Evolutionary conservation across 2,888 invertebrate species (phyloP).

Genomic region (Anagyrus pseudococci): DNA sequence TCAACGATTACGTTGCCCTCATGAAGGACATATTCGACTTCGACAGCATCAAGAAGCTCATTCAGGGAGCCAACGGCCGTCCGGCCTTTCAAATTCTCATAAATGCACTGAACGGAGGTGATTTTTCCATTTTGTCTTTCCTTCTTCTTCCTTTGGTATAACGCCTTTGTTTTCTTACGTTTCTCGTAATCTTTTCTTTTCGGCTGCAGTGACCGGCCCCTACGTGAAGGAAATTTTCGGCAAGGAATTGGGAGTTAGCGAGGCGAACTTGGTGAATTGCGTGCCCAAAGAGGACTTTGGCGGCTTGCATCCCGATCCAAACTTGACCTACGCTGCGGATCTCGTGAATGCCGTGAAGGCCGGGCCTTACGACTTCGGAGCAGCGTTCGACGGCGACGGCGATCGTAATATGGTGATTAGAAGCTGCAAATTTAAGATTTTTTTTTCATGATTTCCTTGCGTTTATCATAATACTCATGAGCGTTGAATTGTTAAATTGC

Average conservation of each 20-base stretch:
- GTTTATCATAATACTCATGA: no score
- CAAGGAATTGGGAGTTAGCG: conserved; percentile 81
- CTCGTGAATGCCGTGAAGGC: conserved; percentile 70
- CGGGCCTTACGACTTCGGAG: conserved; percentile 80
- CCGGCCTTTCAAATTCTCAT: conserved; percentile 85
- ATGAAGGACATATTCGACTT: conserved; percentile 99
- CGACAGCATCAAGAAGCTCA: conserved; percentile 73
- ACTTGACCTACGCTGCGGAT: conserved; percentile 84
- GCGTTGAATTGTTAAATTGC: conserved; percentile 25
- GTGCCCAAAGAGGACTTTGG: conserved; percentile 93
- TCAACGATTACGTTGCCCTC: conserved; percentile 83
- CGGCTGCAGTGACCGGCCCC: conserved; percentile 86
- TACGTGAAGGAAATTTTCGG: conserved; percentile 90
- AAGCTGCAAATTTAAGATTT: conserved; percentile 2
- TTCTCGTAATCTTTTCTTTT: conserved; percentile 13
- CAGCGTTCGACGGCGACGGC: conserved; percentile 99
- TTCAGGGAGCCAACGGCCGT: conserved; percentile 72
- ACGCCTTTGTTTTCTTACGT: no score
- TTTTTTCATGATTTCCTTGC: conserved; percentile 6
- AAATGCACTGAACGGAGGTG: conserved; percentile 95
- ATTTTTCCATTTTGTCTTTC: no score
- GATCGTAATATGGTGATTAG: conserved; percentile 59
- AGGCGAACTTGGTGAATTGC: conserved; percentile 76
- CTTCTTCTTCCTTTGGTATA: no score
- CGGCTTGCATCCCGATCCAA: conserved; percentile 96